phyloP scores from a whole-genome alignment of 23 tunicate genomes.

The Ciona savignyi region DNA sequence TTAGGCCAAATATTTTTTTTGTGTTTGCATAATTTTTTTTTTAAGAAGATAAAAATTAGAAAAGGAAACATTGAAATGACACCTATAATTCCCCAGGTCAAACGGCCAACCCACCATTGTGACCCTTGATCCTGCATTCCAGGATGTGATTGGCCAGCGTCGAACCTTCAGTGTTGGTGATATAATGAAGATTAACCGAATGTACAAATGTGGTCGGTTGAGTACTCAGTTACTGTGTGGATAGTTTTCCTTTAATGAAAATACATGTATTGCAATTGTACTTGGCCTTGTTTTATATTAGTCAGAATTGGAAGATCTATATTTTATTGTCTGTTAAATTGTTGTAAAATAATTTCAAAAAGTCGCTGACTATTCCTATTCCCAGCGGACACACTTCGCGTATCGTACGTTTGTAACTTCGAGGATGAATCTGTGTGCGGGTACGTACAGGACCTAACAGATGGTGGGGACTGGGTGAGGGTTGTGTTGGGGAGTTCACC shows the following conservation, averaged over 20 bases:
- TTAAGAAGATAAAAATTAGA: no score
- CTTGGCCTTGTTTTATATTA: no score
- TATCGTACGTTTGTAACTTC: constrained; percentile 57
- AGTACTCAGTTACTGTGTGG: no score
- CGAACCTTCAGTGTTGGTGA: constrained; percentile 78
- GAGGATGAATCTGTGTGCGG: constrained; percentile 70
- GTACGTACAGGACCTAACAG: constrained; percentile 53
- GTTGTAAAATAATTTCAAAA: no score
- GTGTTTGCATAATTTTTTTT: background rate
- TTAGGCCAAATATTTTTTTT: background rate
- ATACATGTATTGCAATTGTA: no score
- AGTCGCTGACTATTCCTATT: no score
- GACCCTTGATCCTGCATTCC: constrained; percentile 78
- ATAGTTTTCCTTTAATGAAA: no score
- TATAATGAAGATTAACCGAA: constrained; percentile 44
- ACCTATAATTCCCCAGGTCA: constrained; percentile 27
- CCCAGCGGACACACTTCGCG: constrained; percentile 62
- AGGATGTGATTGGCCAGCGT: constrained; percentile 97
- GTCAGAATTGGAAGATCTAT: no score
- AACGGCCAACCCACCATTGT: constrained; percentile 79
- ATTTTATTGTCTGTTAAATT: no score
- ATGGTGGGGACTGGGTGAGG: constrained; percentile 39
- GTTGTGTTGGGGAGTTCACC: constrained; percentile 35
- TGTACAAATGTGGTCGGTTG: constrained; percentile 77
- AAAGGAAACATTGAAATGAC: no score